A percentile compares a stretch with the other conserved stretches of the same genome.
phyloP scores from a whole-genome alignment of 2,797 vertebrate genomes.

The Sebastes nivosus region DNA sequence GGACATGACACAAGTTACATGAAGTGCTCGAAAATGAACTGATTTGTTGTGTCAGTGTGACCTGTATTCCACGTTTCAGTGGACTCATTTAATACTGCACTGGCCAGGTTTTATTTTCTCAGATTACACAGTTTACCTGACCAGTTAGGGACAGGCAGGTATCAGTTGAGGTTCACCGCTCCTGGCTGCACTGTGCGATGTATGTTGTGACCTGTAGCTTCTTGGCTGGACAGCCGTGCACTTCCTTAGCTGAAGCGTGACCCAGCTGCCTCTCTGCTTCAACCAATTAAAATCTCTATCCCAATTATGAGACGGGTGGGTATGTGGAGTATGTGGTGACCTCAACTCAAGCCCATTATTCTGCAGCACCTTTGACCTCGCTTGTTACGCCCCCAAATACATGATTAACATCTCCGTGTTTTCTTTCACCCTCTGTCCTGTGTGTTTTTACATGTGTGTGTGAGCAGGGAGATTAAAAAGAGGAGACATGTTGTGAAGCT shows the following conservation, averaged over 20 bases:
- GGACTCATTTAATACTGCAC: not conserved
- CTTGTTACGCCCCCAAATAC: conserved; percentile 24
- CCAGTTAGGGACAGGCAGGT: conserved; percentile 6
- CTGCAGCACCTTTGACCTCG: conserved; percentile 58
- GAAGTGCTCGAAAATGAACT: not conserved
- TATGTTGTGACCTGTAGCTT: not conserved
- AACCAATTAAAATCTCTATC: conserved; percentile 56
- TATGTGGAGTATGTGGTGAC: conserved; percentile 52
- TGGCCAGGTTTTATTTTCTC: not conserved
- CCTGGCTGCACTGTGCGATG: not conserved
- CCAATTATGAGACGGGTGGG: conserved; percentile 43
- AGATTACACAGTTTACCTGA: not conserved
- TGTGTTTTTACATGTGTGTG: conserved; percentile 25
- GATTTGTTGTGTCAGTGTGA: not conserved
- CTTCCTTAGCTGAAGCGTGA: conserved; percentile 17
- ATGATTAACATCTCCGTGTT: conserved; percentile 55
- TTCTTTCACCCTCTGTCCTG: conserved; percentile 6
- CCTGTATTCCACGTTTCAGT: not conserved
- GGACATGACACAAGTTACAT: not conserved
- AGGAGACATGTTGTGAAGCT: conserved; percentile 24
- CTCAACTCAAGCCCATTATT: conserved; percentile 48
- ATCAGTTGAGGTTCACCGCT: conserved; percentile 5
- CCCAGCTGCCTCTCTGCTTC: conserved; percentile 1
- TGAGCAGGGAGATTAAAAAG: conserved; percentile 20
- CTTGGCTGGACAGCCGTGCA: not conserved